Conservation (phyloP, 2,797 vertebrate species). For the Halcyon leucocephala region DNA sequence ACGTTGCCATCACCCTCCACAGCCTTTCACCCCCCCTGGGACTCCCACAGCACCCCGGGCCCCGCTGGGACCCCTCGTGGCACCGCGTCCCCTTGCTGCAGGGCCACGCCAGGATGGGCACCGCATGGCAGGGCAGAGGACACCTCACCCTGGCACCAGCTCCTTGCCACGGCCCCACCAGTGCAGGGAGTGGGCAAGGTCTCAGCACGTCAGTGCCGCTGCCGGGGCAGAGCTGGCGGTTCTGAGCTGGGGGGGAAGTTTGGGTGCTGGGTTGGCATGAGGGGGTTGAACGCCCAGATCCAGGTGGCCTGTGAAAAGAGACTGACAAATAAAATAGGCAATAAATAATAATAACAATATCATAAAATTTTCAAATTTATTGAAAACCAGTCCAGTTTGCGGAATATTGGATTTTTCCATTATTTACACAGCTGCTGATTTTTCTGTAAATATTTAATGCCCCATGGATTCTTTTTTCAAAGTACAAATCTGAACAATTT, state of each 20-base stretch:
- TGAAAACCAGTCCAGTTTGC: conserved; percentile 33
- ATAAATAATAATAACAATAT: conserved; percentile 74
- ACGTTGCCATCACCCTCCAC: neutral
- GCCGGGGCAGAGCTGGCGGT: rapidly evolving
- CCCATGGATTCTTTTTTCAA: conserved; percentile 48
- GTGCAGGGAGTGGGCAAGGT: rapidly evolving
- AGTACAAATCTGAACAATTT: conserved; percentile 65
- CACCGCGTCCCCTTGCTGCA: rapidly evolving
- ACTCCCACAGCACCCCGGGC: neutral
- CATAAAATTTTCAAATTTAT: conserved; percentile 72
- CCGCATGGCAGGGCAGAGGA: rapidly evolving
- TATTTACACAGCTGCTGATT: conserved; percentile 69
- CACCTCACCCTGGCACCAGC: rapidly evolving
- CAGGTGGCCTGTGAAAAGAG: neutral
- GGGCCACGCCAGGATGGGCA: neutral
- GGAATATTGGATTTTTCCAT: conserved; percentile 55
- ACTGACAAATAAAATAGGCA: conserved; percentile 56
- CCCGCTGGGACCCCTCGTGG: neutral
- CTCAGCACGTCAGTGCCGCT: neutral
- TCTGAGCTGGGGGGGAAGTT: neutral
- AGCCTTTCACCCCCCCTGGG: neutral
- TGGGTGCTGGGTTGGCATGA: neutral
- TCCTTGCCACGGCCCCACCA: rapidly evolving
- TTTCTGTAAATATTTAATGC: conserved; percentile 72
- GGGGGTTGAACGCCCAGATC: neutral